Conservation (phyloP, 2,797 vertebrate genomes). For the Sandelia bainsii region DNA sequence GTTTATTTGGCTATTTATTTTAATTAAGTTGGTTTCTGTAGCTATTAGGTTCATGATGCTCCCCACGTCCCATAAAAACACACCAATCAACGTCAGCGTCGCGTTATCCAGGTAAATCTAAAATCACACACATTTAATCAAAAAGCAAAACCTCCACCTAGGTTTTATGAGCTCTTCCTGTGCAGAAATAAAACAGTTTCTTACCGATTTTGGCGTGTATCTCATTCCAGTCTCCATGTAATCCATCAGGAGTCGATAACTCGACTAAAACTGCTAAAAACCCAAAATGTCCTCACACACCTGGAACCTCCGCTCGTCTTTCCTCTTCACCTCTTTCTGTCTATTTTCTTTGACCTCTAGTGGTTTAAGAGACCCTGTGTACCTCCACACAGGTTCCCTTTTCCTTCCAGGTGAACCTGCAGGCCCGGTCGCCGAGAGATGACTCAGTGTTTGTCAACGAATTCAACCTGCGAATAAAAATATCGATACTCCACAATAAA, state of each 20-base stretch:
- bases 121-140: too few relatives aligned
- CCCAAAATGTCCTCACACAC: not conserved
- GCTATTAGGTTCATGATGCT: not conserved
- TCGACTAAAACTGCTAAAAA: not conserved
- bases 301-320: too few relatives aligned
- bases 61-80: not conserved
- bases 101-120: too few relatives aligned
- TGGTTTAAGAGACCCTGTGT: too few relatives aligned
- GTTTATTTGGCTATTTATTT: too few relatives aligned
- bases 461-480: not conserved
- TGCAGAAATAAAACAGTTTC: not conserved
- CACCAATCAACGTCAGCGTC: not conserved
- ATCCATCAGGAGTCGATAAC: constrained; percentile 67
- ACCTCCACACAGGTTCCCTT: not conserved
- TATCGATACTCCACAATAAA: not conserved
- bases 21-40: not conserved
- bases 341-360: not conserved
- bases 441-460: not conserved
- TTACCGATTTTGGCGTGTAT: constrained; percentile 76
- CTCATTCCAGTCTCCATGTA: constrained; percentile 78
- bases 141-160: too few relatives aligned
- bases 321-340: not conserved
- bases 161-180: too few relatives aligned
- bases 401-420: constrained; percentile 34
- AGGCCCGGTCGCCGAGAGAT: constrained; percentile 19